phyloP scores from a whole-genome alignment of 2,888 invertebrate genomes.

The Thera britannica region DNA sequence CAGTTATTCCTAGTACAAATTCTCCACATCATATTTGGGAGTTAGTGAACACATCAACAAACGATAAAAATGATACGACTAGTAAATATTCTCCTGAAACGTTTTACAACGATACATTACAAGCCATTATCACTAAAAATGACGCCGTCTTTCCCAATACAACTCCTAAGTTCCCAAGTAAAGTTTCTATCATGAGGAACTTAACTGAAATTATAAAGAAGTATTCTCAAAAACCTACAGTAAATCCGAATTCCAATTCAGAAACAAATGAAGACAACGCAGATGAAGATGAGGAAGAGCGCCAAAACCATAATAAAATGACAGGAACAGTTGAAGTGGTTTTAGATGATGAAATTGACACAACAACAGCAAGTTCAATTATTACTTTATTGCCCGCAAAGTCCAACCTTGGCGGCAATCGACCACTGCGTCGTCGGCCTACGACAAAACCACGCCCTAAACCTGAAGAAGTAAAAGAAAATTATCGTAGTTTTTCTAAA shows the following conservation, averaged over 20 bases:
- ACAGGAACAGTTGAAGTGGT: constrained; percentile 78
- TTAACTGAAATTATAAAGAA: constrained; percentile 87
- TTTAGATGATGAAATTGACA: constrained; percentile 70
- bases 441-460: constrained; percentile 66
- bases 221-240: constrained; percentile 77
- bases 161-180: constrained; percentile 73
- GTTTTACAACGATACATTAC: constrained; percentile 86
- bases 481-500: constrained; percentile 64
- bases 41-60: constrained; percentile 82
- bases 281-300: constrained; percentile 55
- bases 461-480: constrained; percentile 62
- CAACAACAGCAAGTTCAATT: constrained; percentile 66
- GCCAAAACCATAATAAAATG: constrained; percentile 64
- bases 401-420: constrained; percentile 90
- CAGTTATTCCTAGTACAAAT: constrained; percentile 73
- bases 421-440: constrained; percentile 88
- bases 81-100: constrained; percentile 78
- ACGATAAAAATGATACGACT: constrained; percentile 65
- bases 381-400: constrained; percentile 90
- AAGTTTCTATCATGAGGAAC: constrained; percentile 82
- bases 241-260: constrained; percentile 31
- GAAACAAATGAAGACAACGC: constrained; percentile 41
- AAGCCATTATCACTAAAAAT: constrained; percentile 86
- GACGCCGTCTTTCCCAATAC: constrained; percentile 74
- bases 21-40: constrained; percentile 83